Evolutionary conservation across 2,113 vertebrate genomes (phyloP), one percentile per base, ranked within the genome.

Genomic region (Synchiropus splendidus): DNA sequence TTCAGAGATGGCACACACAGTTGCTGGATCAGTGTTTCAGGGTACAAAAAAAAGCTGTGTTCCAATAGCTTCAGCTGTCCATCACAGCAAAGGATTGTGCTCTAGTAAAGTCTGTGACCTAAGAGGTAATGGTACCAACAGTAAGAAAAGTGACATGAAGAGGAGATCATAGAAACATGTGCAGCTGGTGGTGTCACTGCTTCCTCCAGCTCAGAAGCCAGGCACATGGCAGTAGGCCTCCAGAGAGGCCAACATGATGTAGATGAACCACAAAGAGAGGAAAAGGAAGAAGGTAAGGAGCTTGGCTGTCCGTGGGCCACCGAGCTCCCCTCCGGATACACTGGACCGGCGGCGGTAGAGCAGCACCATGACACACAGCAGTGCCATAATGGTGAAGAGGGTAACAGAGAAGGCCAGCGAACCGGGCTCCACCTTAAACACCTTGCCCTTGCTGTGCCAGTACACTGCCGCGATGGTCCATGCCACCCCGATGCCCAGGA

Each of bases 341-440:
- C 64, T 45, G 12, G 77, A 36, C 42, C 86, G 80, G 10, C 88
- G 78, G 44, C 88, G 86, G 68, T 89, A 89, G 55, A 89, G 78
- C 42, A 89, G 80, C 48, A 75, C 67, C 45, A 74, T 0, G 39
- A 82, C 79, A 4, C 55, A 61, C 21, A 82, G 4, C 61, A 89
- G 11, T 11, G 87, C 87, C 68, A 88, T 77, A 39, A 83, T 55
- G 59, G 86, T 89, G 76, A 86, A 89, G 48, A 89, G 61, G 30
- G 88, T 89, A 67, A 89, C 87, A 1, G 87, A 87, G 67, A 89
- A 89, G 39, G 88, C 87, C 70, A 89, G 73, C 2, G 85, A 89
- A 42, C 88, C 88, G 0, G 88, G 86, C 17, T 82, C 10, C 49
- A 89, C 88, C 39, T 41, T 64, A 63, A 89, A 89, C 12, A 16